Evolutionary conservation across 2,113 vertebrate species (phyloP).

Genomic region (Macquaria ambigua): DNA sequence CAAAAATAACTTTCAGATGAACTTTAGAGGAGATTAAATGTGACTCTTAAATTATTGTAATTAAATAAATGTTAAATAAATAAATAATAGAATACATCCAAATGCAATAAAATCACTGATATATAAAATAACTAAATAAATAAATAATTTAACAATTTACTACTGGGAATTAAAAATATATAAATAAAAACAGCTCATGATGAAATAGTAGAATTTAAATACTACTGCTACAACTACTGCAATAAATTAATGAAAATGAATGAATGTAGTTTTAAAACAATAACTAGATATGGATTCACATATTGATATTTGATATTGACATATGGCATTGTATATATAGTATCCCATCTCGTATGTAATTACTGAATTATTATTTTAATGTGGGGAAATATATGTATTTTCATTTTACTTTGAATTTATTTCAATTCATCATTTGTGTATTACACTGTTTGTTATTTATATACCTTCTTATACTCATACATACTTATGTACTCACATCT

Average conservation of each 20-base stretch:
- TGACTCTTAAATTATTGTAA: not conserved
- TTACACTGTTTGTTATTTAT: not conserved
- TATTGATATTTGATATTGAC: not conserved
- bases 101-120: not conserved
- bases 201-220: not conserved
- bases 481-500: not conserved
- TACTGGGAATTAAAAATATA: too few relatives aligned
- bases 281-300: not conserved
- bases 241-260: not conserved
- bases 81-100: not conserved
- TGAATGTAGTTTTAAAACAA: not conserved
- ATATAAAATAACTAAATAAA: not conserved
- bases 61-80: not conserved
- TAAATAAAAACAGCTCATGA: not conserved
- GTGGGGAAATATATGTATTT: not conserved
- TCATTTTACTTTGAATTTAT: not conserved
- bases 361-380: not conserved
- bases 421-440: not conserved
- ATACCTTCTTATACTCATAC: not conserved
- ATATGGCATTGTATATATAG: too few relatives aligned
- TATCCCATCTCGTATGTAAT: too few relatives aligned
- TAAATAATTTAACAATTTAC: not conserved
- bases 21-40: not conserved
- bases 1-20: not conserved
- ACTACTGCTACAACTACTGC: not conserved